Percentiles rank a stretch among this genome's conserved stretches.
phyloP scores from a whole-genome alignment of 2,113 vertebrate genomes.

The Vulpes vulpes region DNA sequence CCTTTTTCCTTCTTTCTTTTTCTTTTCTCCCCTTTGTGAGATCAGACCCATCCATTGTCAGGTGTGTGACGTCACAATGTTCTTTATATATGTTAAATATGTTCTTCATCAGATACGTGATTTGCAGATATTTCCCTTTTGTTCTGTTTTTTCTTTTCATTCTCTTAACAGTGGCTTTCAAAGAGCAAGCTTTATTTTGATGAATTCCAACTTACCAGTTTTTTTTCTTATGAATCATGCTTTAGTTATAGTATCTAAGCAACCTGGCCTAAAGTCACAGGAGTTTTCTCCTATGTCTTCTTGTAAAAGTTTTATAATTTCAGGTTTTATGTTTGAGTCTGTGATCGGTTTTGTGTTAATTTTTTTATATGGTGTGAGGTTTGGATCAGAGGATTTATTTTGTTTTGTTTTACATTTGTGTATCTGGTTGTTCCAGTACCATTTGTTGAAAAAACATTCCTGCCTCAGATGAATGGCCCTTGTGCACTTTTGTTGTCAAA shows the following conservation, averaged over 20 bases:
- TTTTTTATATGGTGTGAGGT: background rate
- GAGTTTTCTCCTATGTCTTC: background rate
- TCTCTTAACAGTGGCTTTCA: background rate
- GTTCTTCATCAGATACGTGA: background rate
- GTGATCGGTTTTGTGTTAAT: background rate
- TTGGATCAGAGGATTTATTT: background rate
- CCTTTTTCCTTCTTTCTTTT: background rate
- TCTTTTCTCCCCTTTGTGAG: background rate
- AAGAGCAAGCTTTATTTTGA: conserved; percentile 3
- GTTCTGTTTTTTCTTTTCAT: background rate
- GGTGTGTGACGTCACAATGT: background rate
- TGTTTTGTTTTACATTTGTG: background rate
- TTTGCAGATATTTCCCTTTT: background rate
- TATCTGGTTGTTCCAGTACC: background rate
- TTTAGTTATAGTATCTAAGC: background rate
- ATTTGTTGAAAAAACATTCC: background rate
- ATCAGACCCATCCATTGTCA: background rate
- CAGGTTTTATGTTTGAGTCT: background rate
- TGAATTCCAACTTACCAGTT: background rate
- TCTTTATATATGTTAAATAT: background rate
- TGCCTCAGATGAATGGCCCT: background rate
- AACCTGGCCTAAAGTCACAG: background rate
- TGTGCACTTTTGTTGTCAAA: background rate
- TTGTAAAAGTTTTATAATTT: background rate
- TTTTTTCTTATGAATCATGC: conserved; percentile 34